Evolutionary conservation across 1,140 invertebrate genomes (phyloP), one percentile per base, ranked within the genome.

Genomic region (Colletes gigas): DNA sequence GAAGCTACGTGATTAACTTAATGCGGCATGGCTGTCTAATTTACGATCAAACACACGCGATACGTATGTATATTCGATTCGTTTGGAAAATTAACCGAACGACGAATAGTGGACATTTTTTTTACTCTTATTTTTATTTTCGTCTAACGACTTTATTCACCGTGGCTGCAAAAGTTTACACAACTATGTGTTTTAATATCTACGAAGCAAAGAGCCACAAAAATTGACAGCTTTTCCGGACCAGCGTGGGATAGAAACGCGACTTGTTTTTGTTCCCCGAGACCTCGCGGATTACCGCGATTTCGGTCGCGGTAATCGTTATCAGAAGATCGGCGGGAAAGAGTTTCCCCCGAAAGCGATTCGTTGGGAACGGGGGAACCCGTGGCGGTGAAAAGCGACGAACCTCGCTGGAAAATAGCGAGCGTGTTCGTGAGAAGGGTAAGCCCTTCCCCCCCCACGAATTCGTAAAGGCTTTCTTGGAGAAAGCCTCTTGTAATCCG

Each of bases 401-500:
- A 70, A 70, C 75, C 55, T 9, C 44, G 1, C 14, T 59, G 41
- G 55, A 60, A 77, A 77, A 77, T 77, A 70, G 44, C 55, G 54
- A 60, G 66, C 39, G 41, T 59, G 55, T 10, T 60, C 21, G 14
- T 55, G 63, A 54, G 47, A 14, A n/a, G 60, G 60, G 39, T 39
- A 68, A 52, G 47, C 59, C 30, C 14, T 30, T 19, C 6, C 7
- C 17, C 44, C 6, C 17, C 44, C 6, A 10, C 14, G 78, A 68
- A 67, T 81, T 81, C 44, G 54, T 17, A 71, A 68, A 74, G 75
- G 21, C 63, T 68, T 62, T 21, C 17, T 12, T 14, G 63, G 15
- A 60, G 72, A 71, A 71, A 78, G 71, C 65, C 54, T 52, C 72
- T 68, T 76, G 78, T 83, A 83, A 83, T 83, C 77, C 76, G 50